These are phyloP conservation scores for Spongilla lacustris DNA, from an alignment of 37 sponge, comb jelly and placozoan genomes.

Conservation along the genomic window DNA sequence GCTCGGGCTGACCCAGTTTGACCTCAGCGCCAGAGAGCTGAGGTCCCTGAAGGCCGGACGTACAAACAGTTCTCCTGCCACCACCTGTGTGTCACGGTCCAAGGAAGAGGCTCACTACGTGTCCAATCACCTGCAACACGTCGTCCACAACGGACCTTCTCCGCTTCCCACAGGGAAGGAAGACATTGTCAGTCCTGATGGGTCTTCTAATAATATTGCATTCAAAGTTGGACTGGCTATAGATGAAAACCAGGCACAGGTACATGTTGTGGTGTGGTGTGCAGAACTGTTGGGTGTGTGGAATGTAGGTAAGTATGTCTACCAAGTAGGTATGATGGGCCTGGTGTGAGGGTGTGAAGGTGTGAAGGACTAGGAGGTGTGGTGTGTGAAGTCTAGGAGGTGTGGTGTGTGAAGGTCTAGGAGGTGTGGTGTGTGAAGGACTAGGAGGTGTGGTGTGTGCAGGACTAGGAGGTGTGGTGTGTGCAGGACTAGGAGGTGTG, in stretches of 20 bases:
- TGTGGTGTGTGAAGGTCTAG: too few relatives aligned
- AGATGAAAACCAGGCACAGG: background rate
- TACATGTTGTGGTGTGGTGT: too few relatives aligned
- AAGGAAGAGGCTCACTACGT: background rate
- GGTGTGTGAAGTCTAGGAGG: background rate
- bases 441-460: too few relatives aligned
- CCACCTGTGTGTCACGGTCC: conserved; percentile 12
- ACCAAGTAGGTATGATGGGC: too few relatives aligned
- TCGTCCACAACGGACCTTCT: background rate
- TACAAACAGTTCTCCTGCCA: conserved; percentile 39
- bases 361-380: background rate
- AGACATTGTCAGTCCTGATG: too few relatives aligned
- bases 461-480: too few relatives aligned
- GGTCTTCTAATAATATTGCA: background rate
- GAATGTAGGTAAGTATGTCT: too few relatives aligned
- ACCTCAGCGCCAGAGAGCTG: conserved; percentile 56
- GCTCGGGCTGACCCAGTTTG: conserved; percentile 74
- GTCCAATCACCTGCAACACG: background rate
- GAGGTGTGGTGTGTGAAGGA: too few relatives aligned
- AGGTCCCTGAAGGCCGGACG: conserved; percentile 7
- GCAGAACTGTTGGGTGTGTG: too few relatives aligned
- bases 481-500: too few relatives aligned
- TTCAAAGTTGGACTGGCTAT: background rate
- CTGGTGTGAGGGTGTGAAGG: too few relatives aligned
- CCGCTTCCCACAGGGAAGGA: background rate